Base-by-base conservation (phyloP, 2,113 vertebrate species). In the Calypte anna region DNA sequence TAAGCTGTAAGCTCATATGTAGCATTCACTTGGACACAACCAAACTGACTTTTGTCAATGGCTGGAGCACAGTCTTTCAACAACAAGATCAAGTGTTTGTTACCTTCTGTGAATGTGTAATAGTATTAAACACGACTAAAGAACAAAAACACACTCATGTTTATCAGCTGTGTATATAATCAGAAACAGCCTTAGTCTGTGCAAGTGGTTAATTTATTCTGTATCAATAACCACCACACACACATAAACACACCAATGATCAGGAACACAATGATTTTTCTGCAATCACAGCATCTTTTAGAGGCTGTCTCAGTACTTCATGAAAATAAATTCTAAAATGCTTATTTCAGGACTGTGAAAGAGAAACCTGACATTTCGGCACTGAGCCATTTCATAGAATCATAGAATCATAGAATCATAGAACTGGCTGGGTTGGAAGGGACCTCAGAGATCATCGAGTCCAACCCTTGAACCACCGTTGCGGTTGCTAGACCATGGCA, bases 81-180 rank as follows among this genome's bases (percentile, higher is more conserved):
- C 6, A 10, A 68, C 61, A 93, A 18, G 33, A 82, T n/a, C 3
- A 17, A 82, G 67, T 40, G 48, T 38, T 86, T 50, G 27, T 30
- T 78, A 89, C 54, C 66, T 86, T 55, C 82, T 72, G 38, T 17
- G 18, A 80, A 58, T 7, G 16, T 44, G 9, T 7, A 68, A 12
- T 7, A 80, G 54, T 54, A 88, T 4, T 62, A 66, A 76, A 58
- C 9, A 73, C 3, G 33, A 64, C 53, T 89, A 6, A 59, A 79
- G 69, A 78, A 75, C 40, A 68, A 53, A 78, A 70, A 83, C 3
- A 82, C 17, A 43, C 21, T 59, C 6, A 0, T 48, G 22, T 83
- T 94, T 81, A 67, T 43, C 85, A 90, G 85, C 85, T 93, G 88
- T 82, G 85, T 92, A 95, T 92, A 92, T 82, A 50, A 27, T 17